Evolutionary conservation across 2,797 vertebrate genomes (phyloP), one percentile per base, ranked within the genome.

Genomic region (Aselliscus stoliczkanus): DNA sequence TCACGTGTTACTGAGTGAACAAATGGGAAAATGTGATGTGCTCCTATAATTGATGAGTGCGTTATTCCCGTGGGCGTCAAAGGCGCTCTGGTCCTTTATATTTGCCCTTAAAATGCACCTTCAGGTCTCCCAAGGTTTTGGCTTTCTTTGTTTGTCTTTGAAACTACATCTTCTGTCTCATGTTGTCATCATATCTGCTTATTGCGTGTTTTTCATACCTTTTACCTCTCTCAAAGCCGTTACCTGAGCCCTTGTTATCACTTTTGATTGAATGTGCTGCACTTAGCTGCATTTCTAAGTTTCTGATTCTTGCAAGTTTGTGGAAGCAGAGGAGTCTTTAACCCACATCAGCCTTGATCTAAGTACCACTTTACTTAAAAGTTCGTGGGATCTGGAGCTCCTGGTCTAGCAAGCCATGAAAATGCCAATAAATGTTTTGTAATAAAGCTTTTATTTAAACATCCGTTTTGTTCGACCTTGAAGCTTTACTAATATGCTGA

Each of bases 401-500:
- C 97, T 97, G 42, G 21, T 98, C 98, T 97, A 97, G 98, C 98
- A 98, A 98, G 98, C 98, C 98, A 97, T 98, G 98, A 98, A 96
- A 98, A 98, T 98, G 98, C 98, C 98, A 64, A 69, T 98, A 98
- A 97, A 98, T 98, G 98, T 98, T 96, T 97, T 99, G 89, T 99
- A 98, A 97, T 98, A 97, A 98, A 98, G 97, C 98, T 98, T 98
- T 97, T 98, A 97, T 98, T 98, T 98, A 99, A 99, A 99, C 98
- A 98, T 98, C 98, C 98, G 42, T 99, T 99, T 98, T 99, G 98
- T 98, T 98, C 98, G 98, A 98, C 98, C 98, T 99, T 99, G 98
- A 99, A 99, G 99, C 99, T 99, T 99, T 98, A 99, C 99, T 99
- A 99, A 99, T 98, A 99, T 99, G 99, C 99, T 99, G 99, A 99